Conservation (phyloP, 2,113 vertebrate species). For the Calidris pygmaea region DNA sequence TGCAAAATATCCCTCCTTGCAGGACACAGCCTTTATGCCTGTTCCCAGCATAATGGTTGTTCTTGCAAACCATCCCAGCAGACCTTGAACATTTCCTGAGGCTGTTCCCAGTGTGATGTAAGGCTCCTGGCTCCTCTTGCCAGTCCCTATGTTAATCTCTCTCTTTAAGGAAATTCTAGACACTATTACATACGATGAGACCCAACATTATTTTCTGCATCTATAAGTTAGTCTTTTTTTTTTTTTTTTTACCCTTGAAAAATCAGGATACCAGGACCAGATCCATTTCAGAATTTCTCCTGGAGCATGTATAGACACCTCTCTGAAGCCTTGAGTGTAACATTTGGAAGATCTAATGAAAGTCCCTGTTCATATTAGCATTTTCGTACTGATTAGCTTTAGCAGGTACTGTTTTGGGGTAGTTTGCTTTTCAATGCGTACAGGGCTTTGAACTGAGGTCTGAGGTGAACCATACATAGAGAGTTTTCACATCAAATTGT, state of each 20-base stretch:
- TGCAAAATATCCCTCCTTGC: neutral
- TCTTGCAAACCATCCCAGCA: neutral
- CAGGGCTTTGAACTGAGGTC: neutral
- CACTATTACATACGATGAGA: neutral
- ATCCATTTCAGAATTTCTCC: neutral
- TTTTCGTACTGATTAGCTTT: neutral
- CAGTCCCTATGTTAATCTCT: too few species aligned
- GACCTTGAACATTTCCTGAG: neutral
- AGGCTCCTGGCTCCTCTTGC: neutral
- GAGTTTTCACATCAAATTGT: neutral
- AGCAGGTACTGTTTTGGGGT: neutral
- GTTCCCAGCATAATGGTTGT: accelerated
- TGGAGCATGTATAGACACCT: accelerated
- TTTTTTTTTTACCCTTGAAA: neutral
- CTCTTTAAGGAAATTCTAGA: neutral
- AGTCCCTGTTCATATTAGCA: accelerated
- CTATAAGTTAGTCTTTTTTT: neutral
- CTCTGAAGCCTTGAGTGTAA: neutral
- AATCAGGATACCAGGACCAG: neutral
- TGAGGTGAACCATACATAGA: neutral
- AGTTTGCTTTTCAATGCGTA: neutral
- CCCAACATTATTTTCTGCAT: neutral
- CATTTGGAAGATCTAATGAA: neutral
- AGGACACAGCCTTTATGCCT: neutral
- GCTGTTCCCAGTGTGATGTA: neutral